Conservation (phyloP, 2,113 vertebrate genomes). For the Orcinus orca region DNA sequence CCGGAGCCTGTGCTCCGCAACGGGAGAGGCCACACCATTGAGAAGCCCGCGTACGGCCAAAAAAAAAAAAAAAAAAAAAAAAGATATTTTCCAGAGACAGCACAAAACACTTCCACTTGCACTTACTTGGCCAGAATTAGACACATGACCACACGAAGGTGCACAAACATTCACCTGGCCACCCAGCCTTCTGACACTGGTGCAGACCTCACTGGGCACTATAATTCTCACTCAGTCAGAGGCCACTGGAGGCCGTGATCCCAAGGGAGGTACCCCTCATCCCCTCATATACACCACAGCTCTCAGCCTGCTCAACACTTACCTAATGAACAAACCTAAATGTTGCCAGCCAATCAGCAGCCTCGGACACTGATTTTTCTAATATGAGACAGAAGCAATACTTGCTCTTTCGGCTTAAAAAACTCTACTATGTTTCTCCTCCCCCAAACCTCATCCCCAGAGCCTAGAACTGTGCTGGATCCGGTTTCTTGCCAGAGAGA, state of each 20-base stretch:
- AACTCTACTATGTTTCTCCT: not conserved
- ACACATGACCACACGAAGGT: too few species aligned
- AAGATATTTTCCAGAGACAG: not conserved
- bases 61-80: too few species aligned
- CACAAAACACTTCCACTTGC: not conserved
- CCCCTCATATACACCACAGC: fast-evolving
- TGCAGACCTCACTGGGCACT: not conserved
- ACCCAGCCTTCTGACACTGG: not conserved
- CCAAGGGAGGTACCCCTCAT: not conserved
- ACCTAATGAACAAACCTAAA: not conserved
- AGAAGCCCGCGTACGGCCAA: too few species aligned
- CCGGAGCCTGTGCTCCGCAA: too few species aligned
- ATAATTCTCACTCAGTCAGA: not conserved
- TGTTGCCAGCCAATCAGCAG: not conserved
- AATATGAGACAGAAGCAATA: not conserved
- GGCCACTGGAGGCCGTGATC: not conserved
- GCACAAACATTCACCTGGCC: not conserved
- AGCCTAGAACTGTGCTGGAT: not conserved
- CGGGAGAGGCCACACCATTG: too few species aligned
- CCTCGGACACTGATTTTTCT: not conserved
- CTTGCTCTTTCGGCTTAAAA: not conserved
- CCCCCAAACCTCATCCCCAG: not conserved
- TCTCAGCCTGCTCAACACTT: not conserved
- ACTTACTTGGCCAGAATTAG: not conserved
- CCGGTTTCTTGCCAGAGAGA: not conserved